Percentiles rank a stretch among this genome's conserved stretches.
Conservation (phyloP, 2,888 invertebrate species). For the Andricus quercusramuli region DNA sequence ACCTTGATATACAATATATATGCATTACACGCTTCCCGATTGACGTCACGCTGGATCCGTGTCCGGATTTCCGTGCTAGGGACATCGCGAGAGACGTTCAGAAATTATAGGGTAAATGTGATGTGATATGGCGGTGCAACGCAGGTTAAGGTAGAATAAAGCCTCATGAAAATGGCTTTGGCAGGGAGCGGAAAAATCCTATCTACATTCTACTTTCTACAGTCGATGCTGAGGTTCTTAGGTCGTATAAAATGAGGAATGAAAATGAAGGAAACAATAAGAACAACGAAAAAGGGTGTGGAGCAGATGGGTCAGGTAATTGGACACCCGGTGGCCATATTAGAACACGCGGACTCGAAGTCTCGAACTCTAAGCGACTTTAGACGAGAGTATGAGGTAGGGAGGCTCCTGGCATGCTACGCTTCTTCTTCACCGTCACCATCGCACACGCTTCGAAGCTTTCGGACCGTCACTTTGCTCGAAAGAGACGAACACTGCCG, state of each 20-base stretch:
- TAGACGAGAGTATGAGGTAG: slow-evolving; percentile 46
- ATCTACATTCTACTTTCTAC: background rate
- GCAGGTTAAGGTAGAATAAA: background rate
- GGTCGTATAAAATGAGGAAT: background rate
- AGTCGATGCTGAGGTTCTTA: background rate
- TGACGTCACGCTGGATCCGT: slow-evolving; percentile 8
- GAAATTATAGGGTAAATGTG: background rate
- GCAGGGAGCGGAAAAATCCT: background rate
- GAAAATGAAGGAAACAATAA: background rate
- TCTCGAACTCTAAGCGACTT: slow-evolving; percentile 51
- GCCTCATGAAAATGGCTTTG: slow-evolving; percentile 3
- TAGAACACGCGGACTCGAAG: slow-evolving; percentile 70
- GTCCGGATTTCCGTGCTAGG: background rate
- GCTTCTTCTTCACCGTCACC: slow-evolving; percentile 42
- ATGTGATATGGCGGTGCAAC: background rate
- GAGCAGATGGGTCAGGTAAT: slow-evolving; percentile 70
- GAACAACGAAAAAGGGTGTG: slow-evolving; percentile 43
- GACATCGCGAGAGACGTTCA: background rate
- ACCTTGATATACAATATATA: background rate
- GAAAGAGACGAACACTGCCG: slow-evolving; percentile 17
- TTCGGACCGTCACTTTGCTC: slow-evolving; percentile 43
- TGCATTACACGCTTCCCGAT: background rate
- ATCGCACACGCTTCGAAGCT: slow-evolving; percentile 46
- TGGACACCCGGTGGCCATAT: slow-evolving; percentile 77
- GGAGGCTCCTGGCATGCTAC: slow-evolving; percentile 46